A percentile compares a stretch with the other conserved stretches of the same genome.
Conservation (phyloP, 2,888 invertebrate genomes). For the Eurytoma adleriae region DNA sequence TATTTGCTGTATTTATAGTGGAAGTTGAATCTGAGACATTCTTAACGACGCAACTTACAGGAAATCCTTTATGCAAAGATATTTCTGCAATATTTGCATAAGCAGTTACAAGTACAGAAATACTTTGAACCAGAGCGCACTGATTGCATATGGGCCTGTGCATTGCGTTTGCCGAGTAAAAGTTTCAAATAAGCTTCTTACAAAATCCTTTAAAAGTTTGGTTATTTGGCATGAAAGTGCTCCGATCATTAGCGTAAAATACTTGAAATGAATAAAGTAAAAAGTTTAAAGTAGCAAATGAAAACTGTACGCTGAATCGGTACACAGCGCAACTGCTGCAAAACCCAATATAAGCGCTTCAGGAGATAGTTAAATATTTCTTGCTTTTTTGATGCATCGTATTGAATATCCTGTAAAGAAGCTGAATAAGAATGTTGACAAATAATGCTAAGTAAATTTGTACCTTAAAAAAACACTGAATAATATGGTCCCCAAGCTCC, state of each 20-base stretch:
- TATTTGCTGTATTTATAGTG: too few relatives aligned
- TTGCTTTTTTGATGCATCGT: background rate
- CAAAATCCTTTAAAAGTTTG: constrained; percentile 37
- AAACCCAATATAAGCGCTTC: constrained; percentile 20
- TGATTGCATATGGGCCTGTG: constrained; percentile 38
- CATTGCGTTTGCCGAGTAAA: constrained; percentile 40
- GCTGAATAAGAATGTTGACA: too few relatives aligned
- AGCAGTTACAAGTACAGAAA: constrained; percentile 22
- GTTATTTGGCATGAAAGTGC: constrained; percentile 45
- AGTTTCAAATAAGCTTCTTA: constrained; percentile 48
- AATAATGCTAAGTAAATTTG: background rate
- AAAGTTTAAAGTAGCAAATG: constrained; percentile 42
- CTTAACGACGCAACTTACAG: background rate
- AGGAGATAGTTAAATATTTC: constrained; percentile 7
- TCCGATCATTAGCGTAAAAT: constrained; percentile 46
- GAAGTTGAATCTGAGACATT: too few relatives aligned
- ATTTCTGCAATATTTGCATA: constrained; percentile 31
- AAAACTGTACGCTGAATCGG: constrained; percentile 33
- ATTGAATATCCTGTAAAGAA: too few relatives aligned
- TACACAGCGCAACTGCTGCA: constrained; percentile 17
- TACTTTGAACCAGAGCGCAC: constrained; percentile 9
- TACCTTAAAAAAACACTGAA: background rate
- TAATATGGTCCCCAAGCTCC: background rate
- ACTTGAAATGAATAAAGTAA: constrained; percentile 26
- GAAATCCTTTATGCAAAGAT: constrained; percentile 29